phyloP scores from a whole-genome alignment of 2,797 vertebrate genomes.

The Enteromius afrohamiltoni region DNA sequence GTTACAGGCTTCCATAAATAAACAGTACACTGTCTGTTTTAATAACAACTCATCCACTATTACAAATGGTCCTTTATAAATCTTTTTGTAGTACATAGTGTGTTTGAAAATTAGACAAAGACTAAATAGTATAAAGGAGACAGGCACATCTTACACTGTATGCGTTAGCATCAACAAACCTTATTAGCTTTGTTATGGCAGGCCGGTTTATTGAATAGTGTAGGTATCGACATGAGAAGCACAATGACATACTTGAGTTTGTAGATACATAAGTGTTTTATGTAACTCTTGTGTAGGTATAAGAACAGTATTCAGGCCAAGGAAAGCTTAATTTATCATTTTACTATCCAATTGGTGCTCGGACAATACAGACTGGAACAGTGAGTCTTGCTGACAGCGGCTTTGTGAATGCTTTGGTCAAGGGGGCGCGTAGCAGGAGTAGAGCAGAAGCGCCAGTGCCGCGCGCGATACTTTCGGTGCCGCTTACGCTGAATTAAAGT shows the following conservation, averaged over 20 bases:
- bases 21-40: not conserved
- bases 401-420: no score
- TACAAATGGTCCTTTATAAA: not conserved
- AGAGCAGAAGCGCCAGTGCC: no score
- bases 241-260: not conserved
- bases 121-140: not conserved
- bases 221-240: not conserved
- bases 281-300: not conserved
- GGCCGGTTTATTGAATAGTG: not conserved
- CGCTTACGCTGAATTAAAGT: no score
- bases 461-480: no score
- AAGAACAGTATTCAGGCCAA: not conserved
- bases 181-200: not conserved
- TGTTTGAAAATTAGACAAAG: slow-evolving; percentile 25
- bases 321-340: not conserved
- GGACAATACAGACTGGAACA: not conserved
- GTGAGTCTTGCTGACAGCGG: no score
- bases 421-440: no score
- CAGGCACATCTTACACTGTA: not conserved
- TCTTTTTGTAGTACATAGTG: slow-evolving; percentile 8
- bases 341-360: not conserved
- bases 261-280: not conserved
- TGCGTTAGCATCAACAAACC: not conserved
- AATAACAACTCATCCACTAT: not conserved
- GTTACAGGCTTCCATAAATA: slow-evolving; percentile 7